These are phyloP conservation scores for Bambusicola thoracicus DNA, from an alignment of 2,113 vertebrate genomes.

Conservation along the genomic window DNA sequence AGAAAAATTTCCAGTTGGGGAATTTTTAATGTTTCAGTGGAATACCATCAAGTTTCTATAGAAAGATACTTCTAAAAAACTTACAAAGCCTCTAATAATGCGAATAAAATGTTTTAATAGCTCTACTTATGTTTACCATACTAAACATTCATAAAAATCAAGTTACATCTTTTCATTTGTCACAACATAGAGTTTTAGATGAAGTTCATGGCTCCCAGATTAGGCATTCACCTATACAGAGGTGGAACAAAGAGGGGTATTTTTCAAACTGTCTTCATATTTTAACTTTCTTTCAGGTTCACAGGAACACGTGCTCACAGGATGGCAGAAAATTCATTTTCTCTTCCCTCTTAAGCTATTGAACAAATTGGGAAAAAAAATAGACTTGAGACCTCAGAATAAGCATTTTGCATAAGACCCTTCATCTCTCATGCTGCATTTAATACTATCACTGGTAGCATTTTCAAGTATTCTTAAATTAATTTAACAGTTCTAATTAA, in stretches of 20 bases:
- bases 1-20: neutral
- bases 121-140: neutral
- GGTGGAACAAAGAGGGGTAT: neutral
- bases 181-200: neutral
- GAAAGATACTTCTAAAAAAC: rapidly evolving
- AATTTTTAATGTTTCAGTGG: neutral
- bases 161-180: neutral
- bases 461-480: neutral
- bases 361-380: neutral
- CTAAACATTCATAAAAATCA: neutral
- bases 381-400: neutral
- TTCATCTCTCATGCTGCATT: neutral
- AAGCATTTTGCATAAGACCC: neutral
- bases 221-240: neutral
- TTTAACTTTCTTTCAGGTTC: neutral
- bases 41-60: neutral
- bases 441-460: neutral
- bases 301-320: neutral
- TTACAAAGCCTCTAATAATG: neutral
- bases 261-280: neutral
- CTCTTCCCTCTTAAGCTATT: neutral
- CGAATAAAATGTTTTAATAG: neutral
- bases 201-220: neutral
- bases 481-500: neutral
- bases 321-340: neutral